Evolutionary conservation across 2,113 vertebrate genomes (phyloP), one percentile per base, ranked within the genome.

Genomic region (Rhinoderma darwinii): DNA sequence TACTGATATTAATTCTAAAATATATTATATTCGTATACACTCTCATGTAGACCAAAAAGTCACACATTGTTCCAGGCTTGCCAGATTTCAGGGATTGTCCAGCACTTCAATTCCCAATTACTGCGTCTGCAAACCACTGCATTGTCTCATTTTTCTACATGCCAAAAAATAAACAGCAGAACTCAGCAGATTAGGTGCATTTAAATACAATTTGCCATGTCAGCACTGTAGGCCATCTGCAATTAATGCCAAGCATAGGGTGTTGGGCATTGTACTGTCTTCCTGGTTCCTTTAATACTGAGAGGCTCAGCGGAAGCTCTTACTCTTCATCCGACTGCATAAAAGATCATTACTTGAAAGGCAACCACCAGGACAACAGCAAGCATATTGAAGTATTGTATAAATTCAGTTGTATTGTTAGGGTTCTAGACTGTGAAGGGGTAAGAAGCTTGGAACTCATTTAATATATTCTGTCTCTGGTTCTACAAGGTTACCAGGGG

Each of bases 211-310:
- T 61, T 75, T 43, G 51, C 37, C 41, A 6, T 30, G 18, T 75
- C 83, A 74, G 70, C 83, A 84, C 50, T 56, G 35, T 43, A 20
- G 70, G n/a, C 83, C 72, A 59, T 70, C 68, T 84, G 44, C 66
- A 39, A 50, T 37, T 72, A 50, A 51, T 72, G 43, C 8, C 32
- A 73, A 63, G 56, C 79, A 66, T 14, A 8, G 20, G 75, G 20
- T 39, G 32, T 12, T 80, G 10, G 56, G 51, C 4, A 15, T 41
- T 75, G n/a, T 9, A 51, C 14, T 51, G 41, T 59, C 54, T 30
- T 63, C 15, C 54, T 20, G 37, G 39, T 18, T 61, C 5, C 56
- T 61, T 61, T 61, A 61, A 81, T 44, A 63, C 54, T 30, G 15
- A 15, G 54, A 61, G 17, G 35, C 25, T 22, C 39, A 27, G 37